Evolutionary conservation across 2,797 vertebrate species (phyloP).

Genomic region (Parauchenoglanis ngamensis): DNA sequence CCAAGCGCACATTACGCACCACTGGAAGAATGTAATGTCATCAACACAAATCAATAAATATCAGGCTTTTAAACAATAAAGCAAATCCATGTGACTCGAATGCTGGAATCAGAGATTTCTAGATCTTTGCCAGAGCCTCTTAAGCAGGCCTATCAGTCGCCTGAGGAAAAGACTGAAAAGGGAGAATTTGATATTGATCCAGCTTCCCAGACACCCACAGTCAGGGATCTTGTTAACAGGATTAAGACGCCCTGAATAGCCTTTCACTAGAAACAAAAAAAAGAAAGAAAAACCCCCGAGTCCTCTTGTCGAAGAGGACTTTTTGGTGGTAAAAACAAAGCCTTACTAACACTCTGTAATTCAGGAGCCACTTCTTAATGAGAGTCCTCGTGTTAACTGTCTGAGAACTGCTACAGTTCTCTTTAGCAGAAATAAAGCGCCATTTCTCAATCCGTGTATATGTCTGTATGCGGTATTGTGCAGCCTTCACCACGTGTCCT

Average conservation of each 20-base stretch:
- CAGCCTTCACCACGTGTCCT: constrained; percentile 41
- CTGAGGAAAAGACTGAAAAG: constrained; percentile 56
- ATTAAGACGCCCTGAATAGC: constrained; percentile 64
- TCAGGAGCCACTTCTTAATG: constrained; percentile 47
- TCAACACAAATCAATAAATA: not conserved
- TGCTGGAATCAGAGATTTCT: constrained; percentile 48
- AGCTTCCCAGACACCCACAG: constrained; percentile 63
- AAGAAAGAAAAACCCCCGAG: not conserved
- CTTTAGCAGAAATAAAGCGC: not conserved
- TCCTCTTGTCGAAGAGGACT: constrained; percentile 51
- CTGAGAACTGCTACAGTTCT: constrained; percentile 39
- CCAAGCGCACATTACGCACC: too few relatives aligned
- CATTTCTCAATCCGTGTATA: not conserved
- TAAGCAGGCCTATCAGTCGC: constrained; percentile 54
- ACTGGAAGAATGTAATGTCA: not conserved
- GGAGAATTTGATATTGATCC: constrained; percentile 64
- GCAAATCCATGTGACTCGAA: constrained; percentile 31
- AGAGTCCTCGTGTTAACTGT: constrained; percentile 52
- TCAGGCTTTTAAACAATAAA: not conserved
- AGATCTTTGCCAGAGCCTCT: constrained; percentile 46
- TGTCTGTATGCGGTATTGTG: constrained; percentile 30
- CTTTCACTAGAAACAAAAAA: constrained; percentile 58
- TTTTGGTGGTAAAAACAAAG: constrained; percentile 38
- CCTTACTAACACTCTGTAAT: constrained; percentile 53
- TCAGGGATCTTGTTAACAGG: constrained; percentile 62